phyloP scores from a whole-genome alignment of 1,140 invertebrate genomes.

The Drosophila aff. region DNA sequence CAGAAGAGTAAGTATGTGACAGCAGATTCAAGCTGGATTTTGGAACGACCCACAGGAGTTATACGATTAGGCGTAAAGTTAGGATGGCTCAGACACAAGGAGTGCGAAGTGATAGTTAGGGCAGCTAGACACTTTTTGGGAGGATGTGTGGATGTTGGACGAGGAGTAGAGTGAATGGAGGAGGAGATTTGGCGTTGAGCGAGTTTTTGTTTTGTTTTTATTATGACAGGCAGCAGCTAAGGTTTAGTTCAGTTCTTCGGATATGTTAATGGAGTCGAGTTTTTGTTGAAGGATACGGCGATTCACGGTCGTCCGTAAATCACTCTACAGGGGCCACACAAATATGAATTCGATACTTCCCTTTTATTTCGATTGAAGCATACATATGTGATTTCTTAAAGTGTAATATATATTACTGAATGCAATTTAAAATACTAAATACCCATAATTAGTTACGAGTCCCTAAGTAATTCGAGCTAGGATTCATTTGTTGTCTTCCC shows the following conservation, averaged over 20 bases:
- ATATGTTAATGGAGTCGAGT: constrained; percentile 44
- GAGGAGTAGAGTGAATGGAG: not conserved
- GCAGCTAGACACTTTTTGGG: constrained; percentile 26
- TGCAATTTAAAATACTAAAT: constrained; percentile 26
- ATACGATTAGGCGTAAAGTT: constrained; percentile 67
- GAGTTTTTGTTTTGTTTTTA: constrained; percentile 69
- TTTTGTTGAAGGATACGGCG: constrained; percentile 36
- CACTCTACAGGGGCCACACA: constrained; percentile 4
- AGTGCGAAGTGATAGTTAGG: constrained; percentile 32
- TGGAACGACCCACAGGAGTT: constrained; percentile 51
- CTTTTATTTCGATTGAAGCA: constrained; percentile 60
- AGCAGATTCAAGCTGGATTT: constrained; percentile 11
- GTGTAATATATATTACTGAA: constrained; percentile 42
- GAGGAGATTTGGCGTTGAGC: constrained; percentile 47
- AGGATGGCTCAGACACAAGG: constrained; percentile 40
- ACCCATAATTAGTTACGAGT: constrained; percentile 38
- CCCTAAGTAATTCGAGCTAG: constrained; percentile 31
- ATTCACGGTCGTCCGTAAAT: not conserved
- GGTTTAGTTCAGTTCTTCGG: constrained; percentile 31
- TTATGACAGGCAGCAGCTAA: constrained; percentile 50
- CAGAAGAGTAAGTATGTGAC: not conserved
- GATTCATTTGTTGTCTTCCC: constrained; percentile 75
- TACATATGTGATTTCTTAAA: constrained; percentile 67
- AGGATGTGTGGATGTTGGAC: not conserved
- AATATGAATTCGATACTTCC: constrained; percentile 48